Base-by-base conservation (phyloP, 2,888 invertebrate genomes). In the Sarcophaga variegata region DNA sequence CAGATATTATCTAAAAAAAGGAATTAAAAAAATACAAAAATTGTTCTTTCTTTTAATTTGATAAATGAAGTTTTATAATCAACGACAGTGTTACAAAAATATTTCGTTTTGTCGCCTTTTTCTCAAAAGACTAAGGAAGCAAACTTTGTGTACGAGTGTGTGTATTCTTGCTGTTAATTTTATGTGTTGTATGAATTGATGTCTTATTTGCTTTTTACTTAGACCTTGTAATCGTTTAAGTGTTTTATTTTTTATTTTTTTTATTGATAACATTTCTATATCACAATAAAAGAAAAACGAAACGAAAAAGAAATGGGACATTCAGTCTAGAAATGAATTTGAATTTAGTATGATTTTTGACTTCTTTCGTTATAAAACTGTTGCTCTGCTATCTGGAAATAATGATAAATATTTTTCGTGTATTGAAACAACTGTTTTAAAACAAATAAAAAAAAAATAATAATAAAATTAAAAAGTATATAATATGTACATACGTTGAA, bases 111-210 rank as follows among this genome's bases (percentile, higher is more conserved):
- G 63, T 71, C 79, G 79, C 75, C 66, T 81, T 79, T 83, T 49
- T 25, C 59, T 79, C 79, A 79, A 87, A 87, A 87, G 87, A 87
- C 87, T 87, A 87, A 84, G 84, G 81, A 87, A 81, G 84, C 79
- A 84, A 87, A 87, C 87, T 76, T 82, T 81, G 78, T 63, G n/a
- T 60, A 59, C 54, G 71, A 81, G 60, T 63, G 25, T 75, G 62
- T 75, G 62, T 69, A 22, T 70, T 27, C 67, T n/a, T 72, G 3
- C 37, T 49, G 11, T 49, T 17, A 25, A 54, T 49, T 49, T 27
- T 62, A 62, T 72, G 66, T 83, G 67, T 79, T 54, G 54, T 54
- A 12, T 49, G 76, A 63, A 72, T 80, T 27, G 70, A 37, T 71
- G 45, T 45, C 22, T 81, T 80, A 60, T 75, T 66, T 80, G 76